phyloP scores from a whole-genome alignment of 2,888 invertebrate species.

The Parasteatoda lunata region DNA sequence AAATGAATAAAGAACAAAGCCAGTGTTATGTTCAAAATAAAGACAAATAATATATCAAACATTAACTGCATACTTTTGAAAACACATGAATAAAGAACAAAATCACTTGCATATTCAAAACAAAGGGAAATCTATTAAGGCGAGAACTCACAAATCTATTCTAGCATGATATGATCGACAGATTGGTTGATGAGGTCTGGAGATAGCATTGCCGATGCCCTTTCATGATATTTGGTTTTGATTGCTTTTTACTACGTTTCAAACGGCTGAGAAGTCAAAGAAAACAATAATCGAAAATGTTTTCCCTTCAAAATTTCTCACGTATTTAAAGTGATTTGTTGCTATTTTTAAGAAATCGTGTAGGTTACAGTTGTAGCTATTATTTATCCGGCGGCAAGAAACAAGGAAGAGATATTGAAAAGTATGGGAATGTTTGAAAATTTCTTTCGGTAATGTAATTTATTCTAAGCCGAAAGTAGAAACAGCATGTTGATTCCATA shows the following conservation, averaged over 20 bases:
- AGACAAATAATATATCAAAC: too few species aligned
- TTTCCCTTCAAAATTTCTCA: not conserved
- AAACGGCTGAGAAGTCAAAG: not conserved
- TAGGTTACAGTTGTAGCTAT: not conserved
- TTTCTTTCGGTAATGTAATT: not conserved
- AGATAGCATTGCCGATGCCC: conserved; percentile 16
- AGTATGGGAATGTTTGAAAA: not conserved
- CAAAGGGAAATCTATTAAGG: not conserved
- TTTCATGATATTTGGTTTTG: conserved; percentile 9
- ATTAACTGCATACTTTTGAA: too few species aligned
- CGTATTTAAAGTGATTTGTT: not conserved
- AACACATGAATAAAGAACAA: too few species aligned
- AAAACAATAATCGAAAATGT: conserved; percentile 1
- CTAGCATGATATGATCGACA: too few species aligned
- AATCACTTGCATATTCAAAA: not conserved
- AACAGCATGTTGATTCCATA: too few species aligned
- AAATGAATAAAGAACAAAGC: too few species aligned
- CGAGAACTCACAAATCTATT: too few species aligned
- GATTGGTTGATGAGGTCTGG: not conserved
- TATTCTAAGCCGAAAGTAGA: too few species aligned
- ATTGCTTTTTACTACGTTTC: conserved; percentile 7
- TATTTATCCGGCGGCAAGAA: not conserved
- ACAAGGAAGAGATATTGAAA: not conserved
- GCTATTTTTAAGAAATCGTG: not conserved
- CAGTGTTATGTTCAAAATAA: too few species aligned